Base-by-base conservation (phyloP, 2,888 invertebrate species). In the Agapostemon virescens region DNA sequence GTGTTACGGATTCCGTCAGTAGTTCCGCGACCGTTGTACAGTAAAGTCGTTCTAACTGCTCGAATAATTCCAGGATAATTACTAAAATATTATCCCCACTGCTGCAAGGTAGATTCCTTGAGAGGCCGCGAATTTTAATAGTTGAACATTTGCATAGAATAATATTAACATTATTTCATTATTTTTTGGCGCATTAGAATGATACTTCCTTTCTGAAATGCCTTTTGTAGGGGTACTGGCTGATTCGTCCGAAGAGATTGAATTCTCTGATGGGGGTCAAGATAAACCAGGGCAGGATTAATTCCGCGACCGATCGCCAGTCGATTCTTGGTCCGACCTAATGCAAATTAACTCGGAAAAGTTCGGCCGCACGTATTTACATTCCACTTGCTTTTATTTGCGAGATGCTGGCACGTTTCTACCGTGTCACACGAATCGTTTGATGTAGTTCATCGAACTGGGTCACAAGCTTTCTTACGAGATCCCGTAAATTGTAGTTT, bases 361-460 rank as follows among this genome's bases (percentile, higher is more conserved):
- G 30, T 77, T 45, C 15, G 26, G 36, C 61, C 33, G 20, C 61
- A n/a, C 61, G 33, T 61, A 33, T 61, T 33, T 61, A 61, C 33
- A 4, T 61, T 61, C 11, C 20, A 11, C 33, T n/a, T 0, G 49
- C 33, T 61, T 61, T 61, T 36, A 61, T 61, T 20, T 33, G 33
- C 33, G 36, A 61, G 61, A 61, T n/a, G 61, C 36, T 33, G 61
- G 20, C 61, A n/a, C 49, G 49, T 61, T 61, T 11, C 20, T 20
- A 36, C 61, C 61, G 36, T 61, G 61, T 61, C 36, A 61, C 61
- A 61, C 33, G 61, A 61, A 36, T 36, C 30, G 61, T 61, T 61
- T 33, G 30, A 61, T 33, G 2, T n/a, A 36, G 61, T 61, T 33
- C 20, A 20, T 3, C 0, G 33, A 61, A 61, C 61, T 61, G 36